Percentiles rank a stretch among this genome's conserved stretches.
Evolutionary conservation across 2,797 vertebrate species (phyloP).

Genomic region (Sphenodon punctatus): DNA sequence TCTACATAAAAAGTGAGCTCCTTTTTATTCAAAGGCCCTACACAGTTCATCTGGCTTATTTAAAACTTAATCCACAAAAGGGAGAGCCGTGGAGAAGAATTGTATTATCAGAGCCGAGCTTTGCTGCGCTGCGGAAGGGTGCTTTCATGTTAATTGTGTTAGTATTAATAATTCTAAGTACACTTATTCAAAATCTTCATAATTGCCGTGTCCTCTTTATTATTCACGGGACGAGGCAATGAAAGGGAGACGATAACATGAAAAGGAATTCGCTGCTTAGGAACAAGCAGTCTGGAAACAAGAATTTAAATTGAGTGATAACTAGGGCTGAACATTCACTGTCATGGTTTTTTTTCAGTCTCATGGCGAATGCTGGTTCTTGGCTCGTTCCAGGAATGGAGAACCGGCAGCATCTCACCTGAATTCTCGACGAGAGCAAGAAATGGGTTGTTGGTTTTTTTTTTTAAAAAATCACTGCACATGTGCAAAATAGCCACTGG

Average conservation of each 20-base stretch:
- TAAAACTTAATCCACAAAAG: too few relatives aligned
- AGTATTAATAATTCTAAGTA: constrained; percentile 16
- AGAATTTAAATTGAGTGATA: constrained; percentile 23
- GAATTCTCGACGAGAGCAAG: too few relatives aligned
- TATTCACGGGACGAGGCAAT: not conserved
- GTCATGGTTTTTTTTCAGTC: too few relatives aligned
- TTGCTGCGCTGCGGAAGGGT: constrained; percentile 16
- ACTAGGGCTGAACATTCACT: too few relatives aligned
- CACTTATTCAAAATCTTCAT: constrained; percentile 27
- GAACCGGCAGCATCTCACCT: too few relatives aligned
- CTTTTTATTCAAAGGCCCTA: constrained; percentile 27
- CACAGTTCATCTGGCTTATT: constrained; percentile 25
- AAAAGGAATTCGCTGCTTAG: not conserved
- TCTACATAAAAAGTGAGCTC: not conserved
- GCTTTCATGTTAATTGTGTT: constrained; percentile 43
- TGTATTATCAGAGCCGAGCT: constrained; percentile 9
- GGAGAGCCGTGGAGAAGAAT: not conserved
- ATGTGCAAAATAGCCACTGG: too few relatives aligned
- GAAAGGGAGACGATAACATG: not conserved
- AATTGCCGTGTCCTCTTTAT: constrained; percentile 30
- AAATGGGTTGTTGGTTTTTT: too few relatives aligned
- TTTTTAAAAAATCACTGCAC: too few relatives aligned
- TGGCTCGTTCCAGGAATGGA: too few relatives aligned
- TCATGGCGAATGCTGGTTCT: too few relatives aligned
- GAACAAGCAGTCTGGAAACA: constrained; percentile 25